Evolutionary conservation across 2,113 vertebrate species (phyloP).

Genomic region (Synodontis membranacea): DNA sequence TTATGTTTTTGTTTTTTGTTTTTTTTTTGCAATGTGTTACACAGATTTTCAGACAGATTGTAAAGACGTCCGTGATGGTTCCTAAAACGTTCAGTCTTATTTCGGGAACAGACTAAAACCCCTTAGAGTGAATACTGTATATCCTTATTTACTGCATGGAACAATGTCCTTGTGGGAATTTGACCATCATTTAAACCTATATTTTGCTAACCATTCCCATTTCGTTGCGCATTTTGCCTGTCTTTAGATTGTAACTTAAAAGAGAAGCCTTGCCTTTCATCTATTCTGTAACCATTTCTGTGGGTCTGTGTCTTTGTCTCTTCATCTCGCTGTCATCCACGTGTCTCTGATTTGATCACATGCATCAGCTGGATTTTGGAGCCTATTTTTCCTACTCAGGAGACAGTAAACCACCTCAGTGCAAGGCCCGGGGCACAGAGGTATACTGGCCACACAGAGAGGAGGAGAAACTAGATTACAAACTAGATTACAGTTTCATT

Average conservation of each 20-base stretch:
- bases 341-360: conserved; percentile 64
- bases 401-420: conserved; percentile 79
- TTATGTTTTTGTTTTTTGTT: not conserved
- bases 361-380: conserved; percentile 78
- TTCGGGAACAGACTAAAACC: not conserved
- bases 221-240: conserved; percentile 64
- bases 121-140: not conserved
- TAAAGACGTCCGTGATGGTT: not conserved
- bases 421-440: conserved; percentile 72
- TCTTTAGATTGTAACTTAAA: not conserved
- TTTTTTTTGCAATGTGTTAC: too few species aligned
- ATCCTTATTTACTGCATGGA: not conserved
- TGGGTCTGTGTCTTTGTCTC: conserved; percentile 55
- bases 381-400: conserved; percentile 73
- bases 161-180: not conserved
- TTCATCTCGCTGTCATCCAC: conserved; percentile 68
- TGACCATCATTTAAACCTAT: not conserved
- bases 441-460: conserved; percentile 63
- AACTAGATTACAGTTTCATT: conserved; percentile 34
- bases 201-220: conserved; percentile 13
- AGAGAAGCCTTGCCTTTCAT: conserved; percentile 20
- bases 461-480: conserved; percentile 29
- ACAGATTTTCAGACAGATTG: not conserved
- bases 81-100: not conserved
- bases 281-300: conserved; percentile 60